A percentile compares a stretch with the other conserved stretches of the same genome.
Conservation (phyloP, 2,888 invertebrate species). For the Pandemis cinnamomeana region DNA sequence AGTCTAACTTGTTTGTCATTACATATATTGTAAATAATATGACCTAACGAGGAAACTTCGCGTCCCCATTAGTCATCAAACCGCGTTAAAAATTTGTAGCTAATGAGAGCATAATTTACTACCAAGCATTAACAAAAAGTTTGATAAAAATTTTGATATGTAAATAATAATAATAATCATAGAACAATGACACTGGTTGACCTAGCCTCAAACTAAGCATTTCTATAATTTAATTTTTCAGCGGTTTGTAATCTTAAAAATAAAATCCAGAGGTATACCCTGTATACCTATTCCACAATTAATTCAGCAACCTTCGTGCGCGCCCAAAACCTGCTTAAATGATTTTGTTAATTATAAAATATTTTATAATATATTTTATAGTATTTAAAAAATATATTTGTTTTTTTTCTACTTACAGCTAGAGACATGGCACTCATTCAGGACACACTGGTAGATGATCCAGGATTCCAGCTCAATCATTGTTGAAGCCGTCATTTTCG, state of each 20-base stretch:
- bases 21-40: not conserved
- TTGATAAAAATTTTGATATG: not conserved
- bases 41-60: not conserved
- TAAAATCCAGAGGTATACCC: too few species aligned
- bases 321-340: not conserved
- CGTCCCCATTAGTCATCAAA: not conserved
- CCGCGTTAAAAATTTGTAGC: not conserved
- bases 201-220: too few species aligned
- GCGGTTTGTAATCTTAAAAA: too few species aligned
- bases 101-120: not conserved
- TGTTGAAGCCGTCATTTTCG: constrained; percentile 81
- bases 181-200: too few species aligned
- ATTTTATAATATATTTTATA: too few species aligned
- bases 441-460: constrained; percentile 88
- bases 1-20: not conserved
- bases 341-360: not conserved
- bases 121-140: not conserved
- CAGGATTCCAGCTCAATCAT: constrained; percentile 88
- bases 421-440: constrained; percentile 87
- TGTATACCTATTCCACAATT: not conserved
- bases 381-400: not conserved
- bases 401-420: constrained; percentile 83
- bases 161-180: too few species aligned
- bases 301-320: not conserved
- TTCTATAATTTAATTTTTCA: too few species aligned